A percentile compares a stretch with the other conserved stretches of the same genome.
Evolutionary conservation across 2,888 invertebrate species (phyloP).

Genomic region (Sclerodermus sp.): DNA sequence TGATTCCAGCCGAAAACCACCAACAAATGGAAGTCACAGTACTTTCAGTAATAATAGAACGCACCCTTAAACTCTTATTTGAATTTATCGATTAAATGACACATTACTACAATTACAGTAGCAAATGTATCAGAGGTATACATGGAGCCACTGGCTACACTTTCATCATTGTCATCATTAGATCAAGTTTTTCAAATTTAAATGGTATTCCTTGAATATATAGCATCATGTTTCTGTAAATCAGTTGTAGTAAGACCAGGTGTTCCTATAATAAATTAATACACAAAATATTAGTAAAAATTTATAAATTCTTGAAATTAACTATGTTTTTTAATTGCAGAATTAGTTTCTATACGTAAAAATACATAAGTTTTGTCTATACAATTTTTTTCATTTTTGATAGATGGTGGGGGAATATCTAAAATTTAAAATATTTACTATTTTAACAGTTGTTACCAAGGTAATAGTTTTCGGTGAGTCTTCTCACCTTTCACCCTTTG

Average conservation of each 20-base stretch:
- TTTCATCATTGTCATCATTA: conserved; percentile 57
- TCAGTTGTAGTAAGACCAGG: conserved; percentile 76
- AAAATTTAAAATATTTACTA: too few relatives aligned
- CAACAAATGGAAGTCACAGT: too few relatives aligned
- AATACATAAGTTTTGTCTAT: too few relatives aligned
- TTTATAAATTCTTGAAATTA: not conserved
- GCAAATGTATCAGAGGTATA: conserved; percentile 87
- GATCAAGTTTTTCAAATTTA: conserved; percentile 57
- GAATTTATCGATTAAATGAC: conserved; percentile 74
- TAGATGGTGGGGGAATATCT: too few relatives aligned
- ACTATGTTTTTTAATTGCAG: too few relatives aligned
- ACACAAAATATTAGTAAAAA: not conserved
- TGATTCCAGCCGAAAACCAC: too few relatives aligned
- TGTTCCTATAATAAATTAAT: conserved; percentile 57
- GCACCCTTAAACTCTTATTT: too few relatives aligned
- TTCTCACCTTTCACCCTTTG: too few relatives aligned
- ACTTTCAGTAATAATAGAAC: not conserved
- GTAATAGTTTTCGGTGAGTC: too few relatives aligned
- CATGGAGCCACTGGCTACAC: conserved; percentile 42
- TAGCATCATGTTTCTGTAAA: conserved; percentile 76
- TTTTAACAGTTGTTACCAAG: too few relatives aligned
- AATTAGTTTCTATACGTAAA: too few relatives aligned
- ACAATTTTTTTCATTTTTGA: too few relatives aligned
- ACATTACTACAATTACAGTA: conserved; percentile 86
- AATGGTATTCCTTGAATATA: conserved; percentile 66